Percentiles rank a stretch among this genome's conserved stretches.
Conservation (phyloP, 1,140 invertebrate genomes). For the Octopus sinensis region DNA sequence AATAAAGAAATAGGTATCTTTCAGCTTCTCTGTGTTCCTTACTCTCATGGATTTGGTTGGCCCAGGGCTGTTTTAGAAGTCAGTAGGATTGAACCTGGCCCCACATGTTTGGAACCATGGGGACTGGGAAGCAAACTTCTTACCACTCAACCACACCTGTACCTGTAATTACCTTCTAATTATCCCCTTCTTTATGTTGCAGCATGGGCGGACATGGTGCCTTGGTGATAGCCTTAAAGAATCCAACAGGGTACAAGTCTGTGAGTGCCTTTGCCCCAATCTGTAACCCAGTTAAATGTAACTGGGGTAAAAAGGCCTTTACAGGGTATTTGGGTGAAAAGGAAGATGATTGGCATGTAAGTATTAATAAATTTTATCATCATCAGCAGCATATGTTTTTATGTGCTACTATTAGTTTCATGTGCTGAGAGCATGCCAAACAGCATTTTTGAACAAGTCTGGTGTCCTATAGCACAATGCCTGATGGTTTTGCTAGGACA, state of each 20-base stretch:
- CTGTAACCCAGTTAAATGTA: conserved; percentile 78
- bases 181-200: conserved; percentile 43
- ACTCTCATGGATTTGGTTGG: too few species aligned
- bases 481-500: neutral
- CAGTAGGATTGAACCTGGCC: too few species aligned
- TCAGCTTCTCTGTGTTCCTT: too few species aligned
- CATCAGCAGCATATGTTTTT: neutral
- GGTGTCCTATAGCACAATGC: neutral
- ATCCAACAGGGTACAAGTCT: conserved; percentile 82
- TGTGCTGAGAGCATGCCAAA: neutral
- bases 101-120: too few species aligned
- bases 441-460: neutral
- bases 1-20: too few species aligned
- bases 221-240: conserved; percentile 85
- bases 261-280: conserved; percentile 98
- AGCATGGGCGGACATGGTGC: conserved; percentile 98
- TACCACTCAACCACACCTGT: too few species aligned
- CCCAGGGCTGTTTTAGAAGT: too few species aligned
- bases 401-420: neutral
- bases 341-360: conserved; percentile 67
- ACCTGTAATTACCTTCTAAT: neutral
- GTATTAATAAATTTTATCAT: neutral
- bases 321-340: conserved; percentile 77
- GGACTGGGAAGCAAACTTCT: too few species aligned
- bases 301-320: conserved; percentile 84